Evolutionary conservation across 2,888 invertebrate genomes (phyloP), one percentile per base, ranked within the genome.

Genomic region (Xanthostigma xanthostigma): DNA sequence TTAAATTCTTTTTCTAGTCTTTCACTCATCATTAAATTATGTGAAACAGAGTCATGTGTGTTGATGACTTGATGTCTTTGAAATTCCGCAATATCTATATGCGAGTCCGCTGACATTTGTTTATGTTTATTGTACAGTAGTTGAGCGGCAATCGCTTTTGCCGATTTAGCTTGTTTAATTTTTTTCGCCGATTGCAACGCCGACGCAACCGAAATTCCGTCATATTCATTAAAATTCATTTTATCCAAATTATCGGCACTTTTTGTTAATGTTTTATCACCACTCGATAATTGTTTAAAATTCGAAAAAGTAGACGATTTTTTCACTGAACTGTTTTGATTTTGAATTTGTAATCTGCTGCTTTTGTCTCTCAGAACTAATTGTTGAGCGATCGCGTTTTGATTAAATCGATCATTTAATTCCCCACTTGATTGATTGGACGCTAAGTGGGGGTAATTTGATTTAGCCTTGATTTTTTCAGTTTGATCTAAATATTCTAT

Each of bases 401-500:
- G 27, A 27, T 3, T 27, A 27, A 6, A 27, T 27, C 27, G 27
- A 27, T 27, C 27, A 27, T 27, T 27, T 6, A 27, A 27, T 27
- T 27, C 74, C 47, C 53, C 76, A 71, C 57, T 76, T 76, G 35
- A 70, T 70, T 52, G 77, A 69, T 63, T 73, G 75, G 56, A 76
- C 50, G 85, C 85, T 55, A 87, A 69, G 67, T 85, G 83, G 54
- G 87, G 81, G 50, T 65, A 64, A 55, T 64, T 64, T 42, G 57
- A 55, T 52, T 58, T 59, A 40, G 55, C 59, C 44, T 61, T 27
- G 27, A 6, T 64, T 49, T 58, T 70, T 56, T 78, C 75, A 68
- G 82, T 84, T 41, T 75, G 77, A 61, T 81, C 80, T 57, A 89
- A 78, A 62, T 85, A 87, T 66, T 89, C 86, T 60, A 89, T 79